Evolutionary conservation across 1,140 invertebrate species (phyloP), one percentile per base, ranked within the genome.

Genomic region (Sipha flava): DNA sequence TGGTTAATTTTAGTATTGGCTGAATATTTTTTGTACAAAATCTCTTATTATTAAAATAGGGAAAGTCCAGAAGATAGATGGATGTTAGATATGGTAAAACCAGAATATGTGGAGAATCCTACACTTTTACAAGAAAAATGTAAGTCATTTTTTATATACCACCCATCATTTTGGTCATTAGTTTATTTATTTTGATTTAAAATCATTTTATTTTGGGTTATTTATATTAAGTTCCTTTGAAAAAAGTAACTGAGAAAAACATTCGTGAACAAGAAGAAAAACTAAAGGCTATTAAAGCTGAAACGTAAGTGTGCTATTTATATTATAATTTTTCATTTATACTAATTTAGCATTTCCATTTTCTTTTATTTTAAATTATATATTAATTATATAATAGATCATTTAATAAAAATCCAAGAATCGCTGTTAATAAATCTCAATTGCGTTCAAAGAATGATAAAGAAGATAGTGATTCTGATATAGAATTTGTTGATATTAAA

Each of bases 351-450:
- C 1, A 21, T 57, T 18, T 26, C 12, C 21, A 64, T 40, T 43
- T 16, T 0, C 14, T 26, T 45, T 29, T 3, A 43, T 68, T 43
- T 37, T 2, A 0, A n/a, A 62, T n/a, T n/a, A 47, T 70, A 29
- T 29, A 18, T 70, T 14, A 0, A 40, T 40, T 4, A 6, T 40
- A 45, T 80, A 70, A 26, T 45, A 82, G 81, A 5, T 52, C 72
- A 21, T 82, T 82, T 80, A 79, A 82, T 54, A 82, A 82, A 81
- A 73, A 62, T 52, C 52, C 62, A 43, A 59, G 79, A 26, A 79
- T 72, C 26, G 9, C 75, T 43, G 75, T 66, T 54, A 81, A 81
- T 31, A 82, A 81, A 77, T 77, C 81, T 16, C 66, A 81, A 43
- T 40, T 80, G n/a, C 45, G 66, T 31, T 23, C 80, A 29, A 79